Conservation (phyloP, 2,888 invertebrate genomes). For the Lasioglossum pauxillum region DNA sequence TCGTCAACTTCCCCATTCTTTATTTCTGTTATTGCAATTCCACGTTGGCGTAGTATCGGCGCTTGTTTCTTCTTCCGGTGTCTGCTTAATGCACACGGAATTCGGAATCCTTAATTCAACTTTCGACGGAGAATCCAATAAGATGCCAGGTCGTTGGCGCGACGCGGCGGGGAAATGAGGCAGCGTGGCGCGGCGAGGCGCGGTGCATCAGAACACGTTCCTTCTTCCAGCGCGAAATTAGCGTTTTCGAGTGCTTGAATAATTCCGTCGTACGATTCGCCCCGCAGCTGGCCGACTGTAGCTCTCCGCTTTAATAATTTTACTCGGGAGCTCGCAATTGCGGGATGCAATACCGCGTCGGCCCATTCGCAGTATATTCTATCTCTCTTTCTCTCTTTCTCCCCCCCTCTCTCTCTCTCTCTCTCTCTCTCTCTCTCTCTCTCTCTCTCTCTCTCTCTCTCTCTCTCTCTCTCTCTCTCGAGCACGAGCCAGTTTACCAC, state of each 20-base stretch:
- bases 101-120: constrained; percentile 64
- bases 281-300: constrained; percentile 26
- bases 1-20: neutral
- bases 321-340: constrained; percentile 52
- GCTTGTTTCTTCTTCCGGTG: neutral
- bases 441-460: neutral
- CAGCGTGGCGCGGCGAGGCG: neutral
- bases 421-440: neutral
- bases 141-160: constrained; percentile 29
- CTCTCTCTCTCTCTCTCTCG: neutral
- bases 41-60: neutral
- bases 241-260: constrained; percentile 69
- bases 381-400: neutral
- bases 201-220: constrained; percentile 32
- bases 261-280: constrained; percentile 60
- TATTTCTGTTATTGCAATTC: neutral
- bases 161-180: constrained; percentile 40
- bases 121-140: constrained; percentile 63
- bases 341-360: constrained; percentile 37
- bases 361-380: constrained; percentile 4
- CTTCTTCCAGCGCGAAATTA: constrained; percentile 65
- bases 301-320: constrained; percentile 65
- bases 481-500: neutral
- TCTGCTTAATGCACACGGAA: constrained; percentile 41
- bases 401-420: neutral